A percentile compares a stretch with the other conserved stretches of the same genome.
These are phyloP conservation scores for Microtus montanus DNA, from an alignment of 2,113 vertebrate species.

Conservation along the genomic window DNA sequence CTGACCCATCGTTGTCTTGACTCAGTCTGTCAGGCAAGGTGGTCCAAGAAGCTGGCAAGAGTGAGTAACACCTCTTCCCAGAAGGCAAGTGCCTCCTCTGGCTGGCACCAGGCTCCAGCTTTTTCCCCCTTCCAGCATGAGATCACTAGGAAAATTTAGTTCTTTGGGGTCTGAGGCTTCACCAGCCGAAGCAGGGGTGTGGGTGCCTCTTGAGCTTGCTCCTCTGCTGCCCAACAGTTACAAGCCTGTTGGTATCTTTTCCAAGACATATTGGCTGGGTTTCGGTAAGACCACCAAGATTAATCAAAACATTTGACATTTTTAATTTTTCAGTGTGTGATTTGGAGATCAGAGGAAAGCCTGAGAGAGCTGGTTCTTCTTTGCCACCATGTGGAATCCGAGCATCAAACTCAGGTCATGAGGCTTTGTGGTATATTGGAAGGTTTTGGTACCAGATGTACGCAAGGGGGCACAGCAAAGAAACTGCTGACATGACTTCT, in stretches of 20 bases:
- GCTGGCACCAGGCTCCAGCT: neutral
- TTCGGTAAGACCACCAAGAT: neutral
- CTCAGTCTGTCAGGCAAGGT: neutral
- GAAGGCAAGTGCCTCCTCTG: neutral
- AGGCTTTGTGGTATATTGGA: neutral
- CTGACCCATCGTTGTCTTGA: neutral
- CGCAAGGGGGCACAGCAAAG: neutral
- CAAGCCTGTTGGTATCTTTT: neutral
- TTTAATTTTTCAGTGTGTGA: neutral
- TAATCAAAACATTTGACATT: neutral
- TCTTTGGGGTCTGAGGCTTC: neutral
- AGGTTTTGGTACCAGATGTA: neutral
- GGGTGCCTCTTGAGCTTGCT: neutral
- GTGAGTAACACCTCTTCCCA: neutral
- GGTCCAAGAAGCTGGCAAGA: neutral
- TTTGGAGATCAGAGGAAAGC: neutral
- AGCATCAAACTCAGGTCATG: neutral
- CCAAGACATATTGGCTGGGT: neutral
- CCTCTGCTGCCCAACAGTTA: neutral
- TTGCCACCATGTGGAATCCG: neutral
- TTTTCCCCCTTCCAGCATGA: neutral
- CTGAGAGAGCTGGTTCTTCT: neutral
- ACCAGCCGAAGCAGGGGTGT: neutral
- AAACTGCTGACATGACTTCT: neutral
- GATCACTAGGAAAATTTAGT: neutral